Conservation (phyloP, 2,797 vertebrate genomes). For the Acomys russatus region DNA sequence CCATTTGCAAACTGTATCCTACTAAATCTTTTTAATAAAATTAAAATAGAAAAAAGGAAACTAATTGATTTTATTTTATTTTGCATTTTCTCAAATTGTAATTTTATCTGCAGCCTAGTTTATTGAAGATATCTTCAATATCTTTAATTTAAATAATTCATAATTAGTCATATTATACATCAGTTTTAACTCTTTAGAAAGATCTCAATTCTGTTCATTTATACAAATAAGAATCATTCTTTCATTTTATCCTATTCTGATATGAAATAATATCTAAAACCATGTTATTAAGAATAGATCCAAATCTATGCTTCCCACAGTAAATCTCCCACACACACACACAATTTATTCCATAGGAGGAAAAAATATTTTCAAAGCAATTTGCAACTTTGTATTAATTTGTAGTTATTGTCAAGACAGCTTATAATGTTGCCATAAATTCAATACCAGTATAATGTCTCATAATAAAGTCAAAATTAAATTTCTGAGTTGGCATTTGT, state of each 20-base stretch:
- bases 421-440: slow-evolving; percentile 7
- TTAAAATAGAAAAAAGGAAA: slow-evolving; percentile 20
- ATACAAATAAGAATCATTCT: slow-evolving; percentile 1
- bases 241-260: slow-evolving; percentile 55
- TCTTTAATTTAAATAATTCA: slow-evolving; percentile 63
- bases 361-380: slow-evolving; percentile 31
- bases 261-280: not conserved
- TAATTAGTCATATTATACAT: not conserved
- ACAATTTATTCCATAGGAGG: slow-evolving; percentile 1
- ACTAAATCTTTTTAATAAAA: slow-evolving; percentile 30
- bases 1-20: slow-evolving; percentile 11
- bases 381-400: slow-evolving; percentile 47
- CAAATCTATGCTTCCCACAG: slow-evolving; percentile 9
- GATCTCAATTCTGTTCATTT: slow-evolving; percentile 26
- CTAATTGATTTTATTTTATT: not conserved
- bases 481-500: slow-evolving; percentile 19
- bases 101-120: not conserved
- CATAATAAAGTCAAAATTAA: not conserved
- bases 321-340: slow-evolving; percentile 17
- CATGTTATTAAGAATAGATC: slow-evolving; percentile 44
- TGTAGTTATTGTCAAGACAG: slow-evolving; percentile 37
- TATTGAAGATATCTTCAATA: slow-evolving; percentile 33
- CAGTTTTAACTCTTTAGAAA: slow-evolving; percentile 53
- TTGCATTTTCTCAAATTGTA: slow-evolving; percentile 44
- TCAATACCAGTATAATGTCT: not conserved